Percentiles rank a stretch among this genome's conserved stretches.
Evolutionary conservation across 2,888 invertebrate genomes (phyloP).

Genomic region (Linyphia triangularis): DNA sequence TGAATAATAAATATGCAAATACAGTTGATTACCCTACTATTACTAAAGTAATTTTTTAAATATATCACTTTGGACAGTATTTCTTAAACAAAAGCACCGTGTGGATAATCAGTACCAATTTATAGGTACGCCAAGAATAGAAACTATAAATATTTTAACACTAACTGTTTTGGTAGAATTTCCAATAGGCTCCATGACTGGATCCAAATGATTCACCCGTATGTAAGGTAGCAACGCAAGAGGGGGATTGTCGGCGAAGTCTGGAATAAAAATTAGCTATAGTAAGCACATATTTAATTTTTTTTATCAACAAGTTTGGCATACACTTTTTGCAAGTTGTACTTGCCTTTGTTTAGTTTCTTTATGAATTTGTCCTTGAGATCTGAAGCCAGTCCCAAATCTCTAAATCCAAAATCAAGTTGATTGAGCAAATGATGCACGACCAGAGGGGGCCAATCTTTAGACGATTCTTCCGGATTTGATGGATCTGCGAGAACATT

Average conservation of each 20-base stretch:
- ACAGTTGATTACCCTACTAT: too few relatives aligned
- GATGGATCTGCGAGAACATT: constrained; percentile 24
- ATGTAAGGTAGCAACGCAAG: constrained; percentile 53
- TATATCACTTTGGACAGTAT: too few relatives aligned
- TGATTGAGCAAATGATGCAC: constrained; percentile 88
- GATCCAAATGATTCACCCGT: constrained; percentile 83
- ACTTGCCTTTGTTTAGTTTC: constrained; percentile 31
- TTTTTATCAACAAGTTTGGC: not conserved
- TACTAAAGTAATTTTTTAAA: too few relatives aligned
- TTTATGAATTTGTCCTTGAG: constrained; percentile 87
- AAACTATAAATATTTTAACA: constrained; percentile 14
- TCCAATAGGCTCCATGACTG: constrained; percentile 81
- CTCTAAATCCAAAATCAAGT: constrained; percentile 80
- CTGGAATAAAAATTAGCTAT: not conserved
- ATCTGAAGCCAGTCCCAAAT: constrained; percentile 84
- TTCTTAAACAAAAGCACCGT: too few relatives aligned
- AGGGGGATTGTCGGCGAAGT: constrained; percentile 37
- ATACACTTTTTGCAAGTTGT: not conserved
- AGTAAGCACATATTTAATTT: not conserved
- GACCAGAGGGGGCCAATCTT: constrained; percentile 94
- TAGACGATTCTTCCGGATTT: constrained; percentile 86
- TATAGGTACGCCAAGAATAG: not conserved
- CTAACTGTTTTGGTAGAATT: constrained; percentile 81
- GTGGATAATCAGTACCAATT: too few relatives aligned
- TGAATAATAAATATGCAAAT: too few relatives aligned